phyloP scores from a whole-genome alignment of 2,113 vertebrate species.

The Australoheros scitulus region DNA sequence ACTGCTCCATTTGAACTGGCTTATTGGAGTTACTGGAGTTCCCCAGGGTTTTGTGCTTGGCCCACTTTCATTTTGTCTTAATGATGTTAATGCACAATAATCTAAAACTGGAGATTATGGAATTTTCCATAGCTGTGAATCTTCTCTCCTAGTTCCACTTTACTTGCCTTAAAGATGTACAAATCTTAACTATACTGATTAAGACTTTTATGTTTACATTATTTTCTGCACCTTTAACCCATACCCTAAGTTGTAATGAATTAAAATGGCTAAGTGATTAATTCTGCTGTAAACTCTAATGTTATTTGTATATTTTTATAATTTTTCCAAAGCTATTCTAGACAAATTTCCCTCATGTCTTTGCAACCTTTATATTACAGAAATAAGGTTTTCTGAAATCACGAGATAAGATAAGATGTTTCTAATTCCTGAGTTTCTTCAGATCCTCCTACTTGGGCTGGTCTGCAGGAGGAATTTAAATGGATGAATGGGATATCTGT shows the following conservation, averaged over 20 bases:
- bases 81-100: background rate
- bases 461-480: background rate
- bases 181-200: background rate
- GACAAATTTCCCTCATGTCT: background rate
- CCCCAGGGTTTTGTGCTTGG: background rate
- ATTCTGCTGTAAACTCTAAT: background rate
- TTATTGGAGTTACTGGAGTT: background rate
- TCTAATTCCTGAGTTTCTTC: background rate
- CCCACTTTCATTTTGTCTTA: background rate
- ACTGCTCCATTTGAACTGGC: background rate
- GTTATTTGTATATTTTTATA: background rate
- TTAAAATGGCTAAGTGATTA: background rate
- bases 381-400: too few relatives aligned
- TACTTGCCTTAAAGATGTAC: background rate
- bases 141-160: background rate
- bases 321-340: background rate
- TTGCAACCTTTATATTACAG: background rate
- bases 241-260: background rate
- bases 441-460: background rate
- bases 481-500: rapidly evolving
- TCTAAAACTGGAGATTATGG: background rate
- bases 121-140: background rate
- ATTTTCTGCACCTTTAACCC: background rate
- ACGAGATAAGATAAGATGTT: background rate
- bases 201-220: background rate